These are phyloP conservation scores for Thelaira solivaga DNA, from an alignment of 2,888 invertebrate genomes.

Conservation along the genomic window DNA sequence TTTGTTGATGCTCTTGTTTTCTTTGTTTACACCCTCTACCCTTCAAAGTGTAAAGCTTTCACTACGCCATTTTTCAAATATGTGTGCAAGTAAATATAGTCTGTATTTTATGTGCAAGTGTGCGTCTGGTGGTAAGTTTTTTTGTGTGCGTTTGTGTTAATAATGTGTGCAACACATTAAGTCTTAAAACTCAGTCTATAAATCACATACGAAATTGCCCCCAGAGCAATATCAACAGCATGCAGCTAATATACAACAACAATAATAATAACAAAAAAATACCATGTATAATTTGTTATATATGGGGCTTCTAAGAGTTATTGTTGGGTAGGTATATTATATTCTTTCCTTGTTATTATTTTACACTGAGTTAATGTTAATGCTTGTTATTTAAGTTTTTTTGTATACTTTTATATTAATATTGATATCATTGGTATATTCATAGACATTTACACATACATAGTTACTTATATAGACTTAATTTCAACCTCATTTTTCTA, in stretches of 20 bases:
- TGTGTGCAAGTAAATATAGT: constrained; percentile 18
- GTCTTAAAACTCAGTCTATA: constrained; percentile 68
- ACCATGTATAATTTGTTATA: constrained; percentile 9
- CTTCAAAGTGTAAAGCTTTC: not conserved
- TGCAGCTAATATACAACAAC: constrained; percentile 38
- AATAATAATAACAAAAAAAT: not conserved
- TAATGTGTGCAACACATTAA: constrained; percentile 72
- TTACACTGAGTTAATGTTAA: constrained; percentile 2
- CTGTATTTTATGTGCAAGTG: constrained; percentile 3
- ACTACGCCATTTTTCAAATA: constrained; percentile 4
- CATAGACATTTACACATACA: too few species aligned
- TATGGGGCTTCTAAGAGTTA: not conserved
- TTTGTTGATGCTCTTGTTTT: constrained; percentile 18
- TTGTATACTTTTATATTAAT: not conserved
- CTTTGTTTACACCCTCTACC: not conserved
- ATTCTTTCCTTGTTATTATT: not conserved
- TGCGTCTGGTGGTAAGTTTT: constrained; percentile 6
- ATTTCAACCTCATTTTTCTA: too few species aligned
- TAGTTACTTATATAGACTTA: too few species aligned
- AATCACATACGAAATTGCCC: constrained; percentile 64
- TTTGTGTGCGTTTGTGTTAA: constrained; percentile 34
- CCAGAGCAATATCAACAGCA: constrained; percentile 49
- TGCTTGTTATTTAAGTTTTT: not conserved
- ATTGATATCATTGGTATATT: too few species aligned
- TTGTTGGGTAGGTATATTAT: not conserved